Percentiles rank a stretch among this genome's conserved stretches.
Evolutionary conservation across 2,113 vertebrate genomes (phyloP).

Genomic region (Eidolon helvum): DNA sequence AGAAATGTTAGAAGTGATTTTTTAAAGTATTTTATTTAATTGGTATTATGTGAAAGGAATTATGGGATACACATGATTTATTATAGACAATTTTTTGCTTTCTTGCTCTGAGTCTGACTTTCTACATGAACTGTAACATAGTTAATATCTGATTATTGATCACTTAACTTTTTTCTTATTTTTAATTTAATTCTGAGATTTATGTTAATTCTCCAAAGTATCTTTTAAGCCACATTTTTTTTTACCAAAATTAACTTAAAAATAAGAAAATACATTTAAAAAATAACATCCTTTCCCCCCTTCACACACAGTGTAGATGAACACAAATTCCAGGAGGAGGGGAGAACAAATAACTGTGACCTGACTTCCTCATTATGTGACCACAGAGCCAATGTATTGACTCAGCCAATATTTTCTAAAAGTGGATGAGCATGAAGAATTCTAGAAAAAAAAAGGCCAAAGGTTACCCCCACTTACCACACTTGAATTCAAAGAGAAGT

Average conservation of each 20-base stretch:
- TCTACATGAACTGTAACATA: background rate
- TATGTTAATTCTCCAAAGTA: background rate
- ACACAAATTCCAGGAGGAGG: background rate
- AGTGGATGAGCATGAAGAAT: background rate
- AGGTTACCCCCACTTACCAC: background rate
- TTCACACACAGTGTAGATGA: background rate
- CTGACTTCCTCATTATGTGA: background rate
- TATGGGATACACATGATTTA: background rate
- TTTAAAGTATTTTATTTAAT: background rate
- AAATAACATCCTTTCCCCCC: background rate
- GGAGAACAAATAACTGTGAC: background rate
- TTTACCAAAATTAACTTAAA: slow-evolving; percentile 16
- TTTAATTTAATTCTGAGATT: slow-evolving; percentile 12
- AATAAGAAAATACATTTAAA: background rate
- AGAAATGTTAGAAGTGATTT: slow-evolving; percentile 20
- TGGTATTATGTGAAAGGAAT: background rate
- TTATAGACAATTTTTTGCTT: background rate
- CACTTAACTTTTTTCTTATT: background rate
- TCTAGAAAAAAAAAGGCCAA: background rate
- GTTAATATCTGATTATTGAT: background rate
- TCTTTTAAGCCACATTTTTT: background rate
- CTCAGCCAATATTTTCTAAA: background rate
- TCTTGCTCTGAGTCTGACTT: background rate
- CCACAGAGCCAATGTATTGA: background rate
- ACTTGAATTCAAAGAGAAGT: background rate